These are phyloP conservation scores for Hippopotamyrus pictus DNA, from an alignment of 2,797 vertebrate species.

Conservation along the genomic window DNA sequence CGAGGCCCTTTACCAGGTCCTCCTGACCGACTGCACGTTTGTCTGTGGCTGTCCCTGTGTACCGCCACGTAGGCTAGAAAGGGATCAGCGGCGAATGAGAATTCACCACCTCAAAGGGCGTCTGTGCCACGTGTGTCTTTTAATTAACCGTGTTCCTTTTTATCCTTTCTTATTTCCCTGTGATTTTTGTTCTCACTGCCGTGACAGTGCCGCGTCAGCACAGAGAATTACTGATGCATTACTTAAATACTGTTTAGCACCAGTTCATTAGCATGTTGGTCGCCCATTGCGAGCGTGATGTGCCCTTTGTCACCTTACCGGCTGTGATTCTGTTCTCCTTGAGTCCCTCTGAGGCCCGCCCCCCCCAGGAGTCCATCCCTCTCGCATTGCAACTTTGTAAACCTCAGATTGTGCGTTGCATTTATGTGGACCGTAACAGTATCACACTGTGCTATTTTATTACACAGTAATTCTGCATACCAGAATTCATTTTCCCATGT, in stretches of 20 bases:
- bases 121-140: neutral
- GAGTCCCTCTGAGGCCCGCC: neutral
- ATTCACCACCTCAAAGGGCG: neutral
- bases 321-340: neutral
- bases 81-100: neutral
- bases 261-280: neutral
- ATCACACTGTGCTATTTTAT: neutral
- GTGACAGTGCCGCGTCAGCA: neutral
- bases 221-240: neutral
- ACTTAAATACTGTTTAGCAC: neutral
- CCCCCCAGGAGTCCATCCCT: neutral
- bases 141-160: neutral
- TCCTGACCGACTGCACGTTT: neutral
- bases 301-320: neutral
- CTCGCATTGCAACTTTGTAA: neutral
- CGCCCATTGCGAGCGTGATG: neutral
- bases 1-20: neutral
- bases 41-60: neutral
- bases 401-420: neutral
- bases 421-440: neutral
- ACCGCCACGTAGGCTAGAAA: neutral
- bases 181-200: neutral
- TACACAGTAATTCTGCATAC: neutral
- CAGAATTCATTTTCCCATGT: neutral
- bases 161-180: neutral